phyloP scores from a whole-genome alignment of 2,888 invertebrate species.

The Rhagonycha lutea region DNA sequence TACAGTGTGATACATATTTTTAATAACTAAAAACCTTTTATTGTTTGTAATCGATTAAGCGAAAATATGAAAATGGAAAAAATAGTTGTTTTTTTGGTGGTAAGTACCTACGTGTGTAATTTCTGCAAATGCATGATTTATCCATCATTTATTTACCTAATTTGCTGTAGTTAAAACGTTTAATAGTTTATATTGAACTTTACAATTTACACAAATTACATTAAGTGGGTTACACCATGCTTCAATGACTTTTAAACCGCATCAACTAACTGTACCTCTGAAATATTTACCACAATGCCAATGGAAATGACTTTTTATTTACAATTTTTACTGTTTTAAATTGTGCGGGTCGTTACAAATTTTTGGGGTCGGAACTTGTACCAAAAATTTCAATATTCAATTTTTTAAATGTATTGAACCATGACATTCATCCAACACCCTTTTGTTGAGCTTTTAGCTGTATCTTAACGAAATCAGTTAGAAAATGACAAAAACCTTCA shows the following conservation, averaged over 20 bases:
- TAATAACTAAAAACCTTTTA: neutral
- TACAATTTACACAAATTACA: neutral
- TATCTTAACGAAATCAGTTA: conserved; percentile 3
- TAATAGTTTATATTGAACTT: neutral
- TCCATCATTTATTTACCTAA: neutral
- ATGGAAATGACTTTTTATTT: neutral
- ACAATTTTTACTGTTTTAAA: neutral
- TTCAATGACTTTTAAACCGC: neutral
- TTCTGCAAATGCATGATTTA: neutral
- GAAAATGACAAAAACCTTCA: neutral
- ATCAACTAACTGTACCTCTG: neutral
- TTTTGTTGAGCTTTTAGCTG: neutral
- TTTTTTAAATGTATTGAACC: neutral
- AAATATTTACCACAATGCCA: neutral
- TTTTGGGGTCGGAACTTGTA: neutral
- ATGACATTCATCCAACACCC: neutral
- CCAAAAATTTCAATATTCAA: neutral
- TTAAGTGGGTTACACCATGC: neutral
- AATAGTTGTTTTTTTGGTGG: neutral
- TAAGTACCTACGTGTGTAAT: neutral
- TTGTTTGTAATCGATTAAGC: neutral
- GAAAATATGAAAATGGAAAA: neutral
- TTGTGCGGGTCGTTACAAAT: neutral
- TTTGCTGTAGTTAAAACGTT: neutral
- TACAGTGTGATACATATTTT: neutral